Evolutionary conservation across 2,888 invertebrate species (phyloP), one percentile per base, ranked within the genome.

Genomic region (Callyntrura guangdongensis): DNA sequence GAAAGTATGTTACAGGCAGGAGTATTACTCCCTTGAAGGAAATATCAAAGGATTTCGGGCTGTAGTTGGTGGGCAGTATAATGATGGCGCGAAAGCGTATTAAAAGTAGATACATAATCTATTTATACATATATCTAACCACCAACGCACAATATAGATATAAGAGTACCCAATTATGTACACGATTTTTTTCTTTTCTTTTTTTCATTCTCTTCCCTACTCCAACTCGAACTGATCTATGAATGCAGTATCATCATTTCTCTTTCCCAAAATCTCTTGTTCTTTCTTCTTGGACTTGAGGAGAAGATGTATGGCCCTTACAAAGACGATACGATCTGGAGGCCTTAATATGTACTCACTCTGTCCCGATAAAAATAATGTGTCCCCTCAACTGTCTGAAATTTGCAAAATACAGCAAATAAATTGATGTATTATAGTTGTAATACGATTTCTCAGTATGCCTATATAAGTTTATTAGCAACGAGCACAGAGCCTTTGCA

Each of bases 81-180:
- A 72, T 88, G 88, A 82, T 82, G 72, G 88, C 17, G 88, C 59
- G 82, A 88, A 88, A 88, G 56, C 88, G 82, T 82, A 88, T 82
- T 88, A 82, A 82, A 87, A 72, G 45, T 59, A 88, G 82, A 88
- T 82, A 87, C 67, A 87, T 81, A 79, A 6, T 85, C n/a, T n/a
- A n/a, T n/a, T n/a, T n/a, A n/a, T n/a, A n/a, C n/a, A 53, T 64
- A 5, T 61, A n/a, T 72, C 17, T 47, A 53, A 72, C 36, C 47
- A 47, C 25, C 64, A 8, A 25, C 14, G n/a, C 36, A 36, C 27
- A 53, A 9, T 53, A n/a, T 53, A 14, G 53, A 9, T 9, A n/a
- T 53, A 53, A 12, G 8, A 14, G n/a, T 2, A 53, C 8, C 2
- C 25, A 25, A 2, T 61, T 8, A 20, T n/a, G 20, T 20, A 9